These are phyloP conservation scores for Equus przewalskii DNA, from an alignment of 2,113 vertebrate species.

Conservation along the genomic window DNA sequence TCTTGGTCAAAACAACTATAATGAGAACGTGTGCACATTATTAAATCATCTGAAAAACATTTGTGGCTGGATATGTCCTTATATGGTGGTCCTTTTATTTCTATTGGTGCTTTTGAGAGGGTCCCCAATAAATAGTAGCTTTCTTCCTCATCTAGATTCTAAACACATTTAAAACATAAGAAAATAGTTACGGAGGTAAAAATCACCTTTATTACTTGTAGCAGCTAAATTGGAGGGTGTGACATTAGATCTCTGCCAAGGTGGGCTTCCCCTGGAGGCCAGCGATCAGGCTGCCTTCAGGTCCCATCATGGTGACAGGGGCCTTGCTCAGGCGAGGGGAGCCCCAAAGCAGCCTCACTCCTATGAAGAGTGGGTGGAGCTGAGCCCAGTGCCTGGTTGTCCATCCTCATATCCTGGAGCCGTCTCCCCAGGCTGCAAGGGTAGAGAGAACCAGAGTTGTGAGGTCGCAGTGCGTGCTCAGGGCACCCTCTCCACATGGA, in stretches of 20 bases:
- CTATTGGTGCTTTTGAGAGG: background rate
- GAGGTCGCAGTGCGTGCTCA: too few species aligned
- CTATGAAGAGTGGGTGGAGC: background rate
- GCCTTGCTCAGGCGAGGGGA: too few species aligned
- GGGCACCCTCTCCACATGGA: background rate
- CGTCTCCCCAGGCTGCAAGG: too few species aligned
- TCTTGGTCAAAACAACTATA: background rate
- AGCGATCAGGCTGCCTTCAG: rapidly evolving
- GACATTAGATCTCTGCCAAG: background rate
- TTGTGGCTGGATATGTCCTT: rapidly evolving
- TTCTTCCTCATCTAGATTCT: background rate
- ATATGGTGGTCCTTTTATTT: rapidly evolving
- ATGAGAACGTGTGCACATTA: rapidly evolving
- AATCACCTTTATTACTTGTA: rapidly evolving
- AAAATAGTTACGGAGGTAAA: background rate
- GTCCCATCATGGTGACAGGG: rapidly evolving
- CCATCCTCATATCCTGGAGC: too few species aligned
- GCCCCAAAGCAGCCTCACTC: background rate
- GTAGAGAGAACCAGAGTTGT: too few species aligned
- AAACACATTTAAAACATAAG: background rate
- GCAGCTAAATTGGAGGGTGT: background rate
- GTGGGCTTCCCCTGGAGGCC: background rate
- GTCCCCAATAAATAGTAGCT: rapidly evolving
- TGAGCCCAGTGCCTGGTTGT: background rate
- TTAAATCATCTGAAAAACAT: rapidly evolving